Conservation (phyloP, 2,113 vertebrate genomes). For the Bos indicus region DNA sequence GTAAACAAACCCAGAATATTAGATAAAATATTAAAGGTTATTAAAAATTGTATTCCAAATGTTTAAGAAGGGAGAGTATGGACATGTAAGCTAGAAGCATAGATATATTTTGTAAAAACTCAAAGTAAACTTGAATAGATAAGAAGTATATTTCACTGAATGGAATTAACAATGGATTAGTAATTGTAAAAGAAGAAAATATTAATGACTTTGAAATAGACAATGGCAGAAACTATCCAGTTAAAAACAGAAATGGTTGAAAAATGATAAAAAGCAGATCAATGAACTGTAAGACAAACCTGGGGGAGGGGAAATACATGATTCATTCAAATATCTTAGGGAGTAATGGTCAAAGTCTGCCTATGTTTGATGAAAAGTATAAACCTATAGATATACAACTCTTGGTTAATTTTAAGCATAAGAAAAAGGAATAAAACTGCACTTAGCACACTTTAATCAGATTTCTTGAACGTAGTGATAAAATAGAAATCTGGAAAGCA, state of each 20-base stretch:
- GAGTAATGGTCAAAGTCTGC: background rate
- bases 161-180: background rate
- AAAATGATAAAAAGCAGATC: background rate
- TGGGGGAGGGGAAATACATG: background rate
- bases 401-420: background rate
- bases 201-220: background rate
- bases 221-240: background rate
- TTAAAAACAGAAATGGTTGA: background rate
- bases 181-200: background rate
- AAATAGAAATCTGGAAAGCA: background rate
- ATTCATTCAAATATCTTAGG: background rate
- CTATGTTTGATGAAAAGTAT: background rate
- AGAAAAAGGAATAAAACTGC: background rate
- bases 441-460: background rate
- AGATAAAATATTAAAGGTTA: background rate
- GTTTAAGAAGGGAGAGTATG: background rate
- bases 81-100: background rate
- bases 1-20: background rate
- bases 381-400: background rate
- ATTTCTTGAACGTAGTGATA: background rate
- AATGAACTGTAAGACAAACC: background rate
- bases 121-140: background rate
- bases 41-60: background rate
- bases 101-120: background rate
- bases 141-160: background rate